phyloP scores from a whole-genome alignment of 2,113 vertebrate genomes.

The Hydrolagus affinis region DNA sequence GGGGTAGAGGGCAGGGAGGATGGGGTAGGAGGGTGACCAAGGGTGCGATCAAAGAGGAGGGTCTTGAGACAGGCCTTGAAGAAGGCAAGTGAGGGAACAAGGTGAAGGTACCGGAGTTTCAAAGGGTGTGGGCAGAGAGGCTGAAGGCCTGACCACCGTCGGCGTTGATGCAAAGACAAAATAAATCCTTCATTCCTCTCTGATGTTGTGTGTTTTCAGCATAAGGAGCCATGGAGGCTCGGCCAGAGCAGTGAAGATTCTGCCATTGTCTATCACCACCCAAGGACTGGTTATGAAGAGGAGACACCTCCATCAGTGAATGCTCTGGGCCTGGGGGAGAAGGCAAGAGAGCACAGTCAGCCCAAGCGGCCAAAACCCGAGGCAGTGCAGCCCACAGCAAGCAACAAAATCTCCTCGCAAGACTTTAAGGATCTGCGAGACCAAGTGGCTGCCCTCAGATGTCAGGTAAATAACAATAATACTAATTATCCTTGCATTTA shows the following conservation, averaged over 20 bases:
- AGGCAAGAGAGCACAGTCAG: not conserved
- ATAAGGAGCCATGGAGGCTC: conserved; percentile 15
- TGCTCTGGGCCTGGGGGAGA: not conserved
- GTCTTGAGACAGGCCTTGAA: no score
- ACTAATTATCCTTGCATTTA: no score
- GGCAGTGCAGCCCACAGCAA: not conserved
- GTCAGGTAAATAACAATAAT: conserved; percentile 46
- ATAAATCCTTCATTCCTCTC: no score
- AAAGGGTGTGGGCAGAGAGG: no score
- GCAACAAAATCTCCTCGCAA: conserved; percentile 34
- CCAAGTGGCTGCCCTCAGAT: conserved; percentile 54
- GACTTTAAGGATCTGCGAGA: conserved; percentile 56
- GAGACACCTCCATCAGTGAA: not conserved
- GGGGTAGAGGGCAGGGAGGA: no score
- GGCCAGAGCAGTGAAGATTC: not conserved
- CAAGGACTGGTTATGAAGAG: not conserved
- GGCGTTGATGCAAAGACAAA: no score
- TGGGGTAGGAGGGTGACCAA: no score
- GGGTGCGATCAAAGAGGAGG: no score
- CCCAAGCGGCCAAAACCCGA: not conserved
- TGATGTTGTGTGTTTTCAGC: not conserved
- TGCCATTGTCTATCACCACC: not conserved
- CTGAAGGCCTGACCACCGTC: no score
- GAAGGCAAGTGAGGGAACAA: no score
- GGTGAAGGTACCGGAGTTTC: no score